Evolutionary conservation across 1,140 invertebrate species (phyloP), one percentile per base, ranked within the genome.

Genomic region (Babylonia areolata): DNA sequence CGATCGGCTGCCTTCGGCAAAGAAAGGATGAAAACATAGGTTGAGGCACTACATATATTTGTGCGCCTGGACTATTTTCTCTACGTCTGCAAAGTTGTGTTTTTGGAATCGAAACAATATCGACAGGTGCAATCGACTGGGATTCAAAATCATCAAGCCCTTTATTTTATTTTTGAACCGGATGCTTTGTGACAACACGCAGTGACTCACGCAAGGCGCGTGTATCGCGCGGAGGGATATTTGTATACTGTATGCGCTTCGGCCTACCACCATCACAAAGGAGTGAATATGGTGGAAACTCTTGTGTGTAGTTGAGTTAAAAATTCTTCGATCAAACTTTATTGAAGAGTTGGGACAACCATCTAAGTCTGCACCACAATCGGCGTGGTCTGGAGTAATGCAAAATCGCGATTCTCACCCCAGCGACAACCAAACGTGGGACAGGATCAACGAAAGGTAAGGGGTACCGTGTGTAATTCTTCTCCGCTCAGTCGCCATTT

Each of bases 1-100:
- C 58, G 40, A 73, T 84, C 82, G 82, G 82, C 69, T 84, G 82
- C 82, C 82, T 37, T 46, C 82, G 69, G 69, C 64, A 84, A 84
- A 84, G 82, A 84, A 84, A 84, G 82, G 82, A 84, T 84, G 82
- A 84, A 84, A 84, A 84, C 82, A 75, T 64, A 84, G 82, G 82
- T 84, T 73, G 82, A 84, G 82, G 82, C 69, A 84, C 82, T 84
- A 84, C 37, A 84, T 84, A 75, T 73, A 84, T 84, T 33, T 31
- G 17, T 84, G 40, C 82, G 82, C 82, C 12, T 28, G 69, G 40
- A 84, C 82, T 84, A 84, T 69, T 37, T 77, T 40, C 20, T 39
- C 5, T 40, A 77, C 37, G 75, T 77, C 75, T 77, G 28, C 37
- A 37, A 77, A 77, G 75, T 77, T 77, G 75, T n/a, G 33, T 77